These are phyloP conservation scores for Australoheros facetus DNA, from an alignment of 2,797 vertebrate genomes.

Conservation along the genomic window DNA sequence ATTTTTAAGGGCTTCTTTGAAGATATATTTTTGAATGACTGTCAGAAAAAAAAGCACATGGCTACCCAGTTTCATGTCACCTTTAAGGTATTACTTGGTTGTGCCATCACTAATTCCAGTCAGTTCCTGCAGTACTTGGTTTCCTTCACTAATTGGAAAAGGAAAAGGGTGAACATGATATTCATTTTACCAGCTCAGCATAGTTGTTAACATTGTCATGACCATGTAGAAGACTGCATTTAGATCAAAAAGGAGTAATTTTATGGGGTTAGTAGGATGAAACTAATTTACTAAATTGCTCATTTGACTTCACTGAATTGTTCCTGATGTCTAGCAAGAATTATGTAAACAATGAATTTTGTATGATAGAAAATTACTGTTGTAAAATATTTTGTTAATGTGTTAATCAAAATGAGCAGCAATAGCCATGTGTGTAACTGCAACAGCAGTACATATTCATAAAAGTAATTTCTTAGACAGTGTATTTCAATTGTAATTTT, in stretches of 20 bases:
- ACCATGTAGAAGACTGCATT: neutral
- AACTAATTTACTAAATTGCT: slow-evolving; percentile 4
- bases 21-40: slow-evolving; percentile 30
- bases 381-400: neutral
- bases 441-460: neutral
- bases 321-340: neutral
- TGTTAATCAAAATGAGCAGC: neutral
- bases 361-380: neutral
- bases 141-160: neutral
- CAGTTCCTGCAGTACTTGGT: neutral
- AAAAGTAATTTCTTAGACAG: neutral
- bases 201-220: neutral
- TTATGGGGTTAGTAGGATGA: neutral
- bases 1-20: slow-evolving; percentile 16
- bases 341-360: neutral
- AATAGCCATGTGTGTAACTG: neutral
- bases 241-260: neutral
- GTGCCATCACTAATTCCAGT: neutral
- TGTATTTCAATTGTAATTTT: neutral
- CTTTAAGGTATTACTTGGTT: neutral
- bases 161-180: neutral
- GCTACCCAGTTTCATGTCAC: neutral
- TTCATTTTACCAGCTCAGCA: neutral
- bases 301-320: neutral
- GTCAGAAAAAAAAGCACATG: neutral